phyloP scores from a whole-genome alignment of 92 coral and sea anemone genomes.

The Palythoa grandiflora region DNA sequence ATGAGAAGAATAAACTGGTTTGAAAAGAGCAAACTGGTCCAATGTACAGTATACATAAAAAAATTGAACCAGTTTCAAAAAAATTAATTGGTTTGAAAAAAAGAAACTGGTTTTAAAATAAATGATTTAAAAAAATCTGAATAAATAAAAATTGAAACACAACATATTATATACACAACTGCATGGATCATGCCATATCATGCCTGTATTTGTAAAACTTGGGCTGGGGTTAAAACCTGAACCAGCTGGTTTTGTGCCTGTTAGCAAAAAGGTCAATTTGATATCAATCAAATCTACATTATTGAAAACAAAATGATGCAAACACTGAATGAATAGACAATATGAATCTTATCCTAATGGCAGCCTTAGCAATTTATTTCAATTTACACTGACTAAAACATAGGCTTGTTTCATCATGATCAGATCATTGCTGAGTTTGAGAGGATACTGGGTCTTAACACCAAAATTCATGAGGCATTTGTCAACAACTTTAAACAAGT shows the following conservation, averaged over 20 bases:
- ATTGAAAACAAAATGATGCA: neutral
- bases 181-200: conserved; percentile 7
- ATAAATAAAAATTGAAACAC: neutral
- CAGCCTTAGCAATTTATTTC: conserved; percentile 15
- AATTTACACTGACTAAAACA: conserved; percentile 18
- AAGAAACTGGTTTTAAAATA: neutral
- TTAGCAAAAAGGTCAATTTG: neutral
- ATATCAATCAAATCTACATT: neutral
- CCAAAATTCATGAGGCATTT: conserved; percentile 4
- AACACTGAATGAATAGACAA: neutral
- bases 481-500: conserved; percentile 12
- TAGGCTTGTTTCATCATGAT: neutral
- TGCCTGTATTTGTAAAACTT: neutral
- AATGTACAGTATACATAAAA: no score
- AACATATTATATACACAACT: neutral
- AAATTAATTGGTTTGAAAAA: no score
- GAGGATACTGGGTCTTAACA: conserved; percentile 26
- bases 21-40: no score
- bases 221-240: neutral
- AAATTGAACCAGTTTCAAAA: neutral
- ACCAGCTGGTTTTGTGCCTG: conserved; percentile 11
- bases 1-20: no score
- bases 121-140: neutral
- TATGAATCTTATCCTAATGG: conserved; percentile 9
- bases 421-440: conserved; percentile 28